Evolutionary conservation across 2,113 vertebrate genomes (phyloP).

Genomic region (Zootoca vivipara): DNA sequence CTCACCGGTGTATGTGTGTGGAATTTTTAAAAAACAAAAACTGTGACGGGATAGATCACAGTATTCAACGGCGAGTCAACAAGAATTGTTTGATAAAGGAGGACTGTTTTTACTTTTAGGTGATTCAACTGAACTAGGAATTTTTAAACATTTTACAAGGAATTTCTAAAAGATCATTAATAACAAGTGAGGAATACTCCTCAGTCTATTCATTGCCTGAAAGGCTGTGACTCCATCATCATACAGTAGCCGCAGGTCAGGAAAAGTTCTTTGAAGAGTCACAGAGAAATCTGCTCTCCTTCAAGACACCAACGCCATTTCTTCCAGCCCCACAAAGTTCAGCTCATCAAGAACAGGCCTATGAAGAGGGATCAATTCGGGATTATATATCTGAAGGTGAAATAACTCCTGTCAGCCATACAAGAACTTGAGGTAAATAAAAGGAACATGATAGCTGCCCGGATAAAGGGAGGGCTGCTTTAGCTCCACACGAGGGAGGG

Average conservation of each 20-base stretch:
- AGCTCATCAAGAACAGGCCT: background rate
- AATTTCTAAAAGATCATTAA: background rate
- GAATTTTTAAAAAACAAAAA: background rate
- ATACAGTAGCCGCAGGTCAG: background rate
- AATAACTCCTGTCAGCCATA: background rate
- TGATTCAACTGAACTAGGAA: background rate
- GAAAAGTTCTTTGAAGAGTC: background rate
- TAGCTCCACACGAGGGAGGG: too few relatives aligned
- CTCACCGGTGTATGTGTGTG: background rate
- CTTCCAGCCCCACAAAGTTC: background rate
- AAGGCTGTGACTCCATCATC: background rate
- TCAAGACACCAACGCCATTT: background rate
- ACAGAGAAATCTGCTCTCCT: background rate
- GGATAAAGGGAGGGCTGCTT: background rate
- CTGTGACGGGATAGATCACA: background rate
- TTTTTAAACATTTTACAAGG: background rate
- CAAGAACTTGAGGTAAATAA: background rate
- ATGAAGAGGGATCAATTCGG: background rate
- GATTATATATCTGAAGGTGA: background rate
- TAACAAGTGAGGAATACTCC: background rate
- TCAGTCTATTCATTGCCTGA: background rate
- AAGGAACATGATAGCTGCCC: background rate
- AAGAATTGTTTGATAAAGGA: background rate
- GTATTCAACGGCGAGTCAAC: background rate
- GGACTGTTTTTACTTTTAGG: background rate